Percentiles rank a stretch among this genome's conserved stretches.
Evolutionary conservation across 2,888 invertebrate genomes (phyloP).

Genomic region (Pyrocoelia pectoralis): DNA sequence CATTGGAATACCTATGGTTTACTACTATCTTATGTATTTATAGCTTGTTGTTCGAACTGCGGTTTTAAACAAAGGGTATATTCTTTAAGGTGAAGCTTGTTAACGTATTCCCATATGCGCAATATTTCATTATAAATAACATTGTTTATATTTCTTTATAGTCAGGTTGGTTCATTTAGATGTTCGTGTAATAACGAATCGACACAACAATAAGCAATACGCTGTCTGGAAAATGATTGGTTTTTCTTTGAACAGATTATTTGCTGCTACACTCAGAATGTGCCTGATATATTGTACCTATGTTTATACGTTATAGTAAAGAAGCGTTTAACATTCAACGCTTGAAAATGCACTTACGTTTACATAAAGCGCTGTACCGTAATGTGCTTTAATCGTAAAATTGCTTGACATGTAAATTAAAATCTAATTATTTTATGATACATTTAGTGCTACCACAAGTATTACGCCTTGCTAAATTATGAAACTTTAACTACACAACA

Average conservation of each 20-base stretch:
- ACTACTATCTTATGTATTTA: constrained; percentile 58
- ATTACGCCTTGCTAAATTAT: too few relatives aligned
- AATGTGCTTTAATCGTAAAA: too few relatives aligned
- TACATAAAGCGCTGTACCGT: too few relatives aligned
- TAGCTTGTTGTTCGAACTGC: constrained; percentile 58
- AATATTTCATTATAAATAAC: constrained; percentile 59
- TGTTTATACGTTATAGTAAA: not conserved
- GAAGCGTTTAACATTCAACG: not conserved
- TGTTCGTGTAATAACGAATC: constrained; percentile 54
- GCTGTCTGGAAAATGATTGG: constrained; percentile 33
- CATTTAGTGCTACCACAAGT: too few relatives aligned
- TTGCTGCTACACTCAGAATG: constrained; percentile 14
- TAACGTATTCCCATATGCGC: constrained; percentile 57
- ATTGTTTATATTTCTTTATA: constrained; percentile 59
- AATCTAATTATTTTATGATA: too few relatives aligned
- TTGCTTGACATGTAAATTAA: too few relatives aligned
- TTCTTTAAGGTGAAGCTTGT: constrained; percentile 59
- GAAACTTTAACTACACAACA: too few relatives aligned
- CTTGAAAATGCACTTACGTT: not conserved
- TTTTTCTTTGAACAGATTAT: constrained; percentile 33
- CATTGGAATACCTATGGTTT: constrained; percentile 56
- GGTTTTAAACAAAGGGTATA: constrained; percentile 59
- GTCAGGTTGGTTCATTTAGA: constrained; percentile 54
- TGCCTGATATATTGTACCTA: constrained; percentile 6
- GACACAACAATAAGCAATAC: constrained; percentile 43